These are phyloP conservation scores for Palaemon carinicauda DNA, from an alignment of 1,140 invertebrate genomes.

Conservation along the genomic window DNA sequence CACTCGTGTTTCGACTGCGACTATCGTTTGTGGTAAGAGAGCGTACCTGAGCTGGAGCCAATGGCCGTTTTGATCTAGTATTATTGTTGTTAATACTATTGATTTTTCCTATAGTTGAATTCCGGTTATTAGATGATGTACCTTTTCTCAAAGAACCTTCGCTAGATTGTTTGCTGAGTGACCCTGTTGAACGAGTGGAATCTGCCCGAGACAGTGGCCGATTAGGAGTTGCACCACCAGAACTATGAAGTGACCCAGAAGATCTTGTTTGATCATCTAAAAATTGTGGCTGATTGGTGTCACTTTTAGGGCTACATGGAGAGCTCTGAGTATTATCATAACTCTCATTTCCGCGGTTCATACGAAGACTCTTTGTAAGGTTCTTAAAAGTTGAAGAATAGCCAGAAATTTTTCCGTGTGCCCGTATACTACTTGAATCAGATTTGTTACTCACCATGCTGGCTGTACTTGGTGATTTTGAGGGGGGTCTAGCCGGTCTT, in stretches of 20 bases:
- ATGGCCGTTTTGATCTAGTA: slow-evolving; percentile 34
- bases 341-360: slow-evolving; percentile 46
- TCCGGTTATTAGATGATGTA: background rate
- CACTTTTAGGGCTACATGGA: slow-evolving; percentile 16
- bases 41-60: slow-evolving; percentile 47
- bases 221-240: slow-evolving; percentile 42
- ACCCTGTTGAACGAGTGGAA: slow-evolving; percentile 51
- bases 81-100: background rate
- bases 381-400: slow-evolving; percentile 63
- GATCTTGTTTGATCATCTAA: slow-evolving; percentile 43
- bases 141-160: slow-evolving; percentile 50
- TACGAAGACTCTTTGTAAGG: slow-evolving; percentile 61
- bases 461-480: slow-evolving; percentile 43
- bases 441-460: slow-evolving; percentile 39
- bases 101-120: background rate
- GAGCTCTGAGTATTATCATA: slow-evolving; percentile 34
- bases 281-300: slow-evolving; percentile 19
- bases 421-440: slow-evolving; percentile 15
- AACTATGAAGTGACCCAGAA: slow-evolving; percentile 49
- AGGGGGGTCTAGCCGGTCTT: slow-evolving; percentile 69
- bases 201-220: slow-evolving; percentile 54
- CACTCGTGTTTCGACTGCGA: slow-evolving; percentile 16
- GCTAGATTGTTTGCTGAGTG: slow-evolving; percentile 57
- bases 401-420: slow-evolving; percentile 59
- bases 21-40: slow-evolving; percentile 29